Evolutionary conservation across 2,888 invertebrate species (phyloP).

Genomic region (Azorinus chamasolen): DNA sequence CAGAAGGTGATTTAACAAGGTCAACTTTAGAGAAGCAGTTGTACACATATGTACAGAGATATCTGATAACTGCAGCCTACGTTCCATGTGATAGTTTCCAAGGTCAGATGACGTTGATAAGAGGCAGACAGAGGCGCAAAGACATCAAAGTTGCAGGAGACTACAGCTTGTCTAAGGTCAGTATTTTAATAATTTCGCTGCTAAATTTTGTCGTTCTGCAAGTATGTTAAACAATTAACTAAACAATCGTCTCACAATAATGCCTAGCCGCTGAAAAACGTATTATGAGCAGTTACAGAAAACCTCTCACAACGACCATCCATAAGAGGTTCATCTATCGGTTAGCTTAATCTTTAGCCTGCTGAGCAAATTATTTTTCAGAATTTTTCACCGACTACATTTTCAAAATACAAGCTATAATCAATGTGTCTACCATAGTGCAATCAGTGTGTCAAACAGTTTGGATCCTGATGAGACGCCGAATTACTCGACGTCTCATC

Average conservation of each 20-base stretch:
- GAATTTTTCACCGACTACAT: too few relatives aligned
- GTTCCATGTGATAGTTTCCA: slow-evolving; percentile 20
- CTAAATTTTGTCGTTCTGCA: background rate
- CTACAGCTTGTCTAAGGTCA: slow-evolving; percentile 44
- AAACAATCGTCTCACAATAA: background rate
- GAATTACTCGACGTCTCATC: too few relatives aligned
- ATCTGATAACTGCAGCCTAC: slow-evolving; percentile 34
- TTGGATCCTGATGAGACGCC: too few relatives aligned
- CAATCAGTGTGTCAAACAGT: too few relatives aligned
- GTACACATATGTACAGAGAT: slow-evolving; percentile 28
- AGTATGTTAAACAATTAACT: background rate
- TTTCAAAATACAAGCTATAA: too few relatives aligned
- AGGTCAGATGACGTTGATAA: slow-evolving; percentile 54
- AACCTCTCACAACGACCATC: too few relatives aligned
- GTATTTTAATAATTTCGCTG: background rate
- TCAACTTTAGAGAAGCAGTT: slow-evolving; percentile 17
- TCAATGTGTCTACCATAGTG: too few relatives aligned
- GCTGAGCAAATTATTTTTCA: too few relatives aligned
- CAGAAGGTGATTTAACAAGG: background rate
- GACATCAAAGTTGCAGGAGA: slow-evolving; percentile 47
- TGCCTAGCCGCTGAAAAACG: too few relatives aligned
- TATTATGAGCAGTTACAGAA: too few relatives aligned
- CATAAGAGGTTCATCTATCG: too few relatives aligned
- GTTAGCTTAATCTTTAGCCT: too few relatives aligned
- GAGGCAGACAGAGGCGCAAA: slow-evolving; percentile 37